Evolutionary conservation across 2,888 invertebrate genomes (phyloP), one percentile per base, ranked within the genome.

Genomic region (Oscheius sp.): DNA sequence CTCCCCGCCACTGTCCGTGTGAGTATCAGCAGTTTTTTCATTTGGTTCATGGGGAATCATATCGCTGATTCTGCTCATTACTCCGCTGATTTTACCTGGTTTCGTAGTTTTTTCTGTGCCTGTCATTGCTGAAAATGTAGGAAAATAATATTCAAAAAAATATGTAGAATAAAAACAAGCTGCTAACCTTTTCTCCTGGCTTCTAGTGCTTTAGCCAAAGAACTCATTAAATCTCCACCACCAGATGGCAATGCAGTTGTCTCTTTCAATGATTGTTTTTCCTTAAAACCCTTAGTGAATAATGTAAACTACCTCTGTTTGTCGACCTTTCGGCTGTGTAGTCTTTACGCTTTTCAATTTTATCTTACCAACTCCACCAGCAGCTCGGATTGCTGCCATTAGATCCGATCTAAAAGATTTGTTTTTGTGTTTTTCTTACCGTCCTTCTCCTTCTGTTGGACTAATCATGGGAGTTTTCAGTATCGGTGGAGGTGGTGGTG

Each of bases 211-310:
- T 70, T 76, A 3, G 80, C 69, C 12, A 80, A 49, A 8, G 77
- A 72, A 8, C 72, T 70, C 80, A 80, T 80, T 32, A 80, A 62
- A 67, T 80, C 80, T 30, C 68, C 77, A 6, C 74, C 72, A 1
- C 51, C 61, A 0, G 57, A 49, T 9, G 67, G 33, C 17, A 67
- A 33, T 6, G 67, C 67, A 45, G 59, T 67, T 17, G 63, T n/a
- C n/a, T 68, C 59, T 14, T 49, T 17, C 6, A 65, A 20, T 1
- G 59, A 59, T 30, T 44, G 59, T 41, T 59, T 59, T 41, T 59
- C 59, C 26, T 50, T 2, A 4, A 50, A 50, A 2, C 3, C 24
- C 9, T 8, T 59, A 3, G 12, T 20, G n/a, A n/a, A n/a, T n/a
- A n/a, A n/a, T n/a, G n/a, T n/a, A n/a, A n/a, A n/a, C n/a, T n/a